These are phyloP conservation scores for Catotricha subobsoleta DNA, from an alignment of 2,888 invertebrate genomes.

Conservation along the genomic window DNA sequence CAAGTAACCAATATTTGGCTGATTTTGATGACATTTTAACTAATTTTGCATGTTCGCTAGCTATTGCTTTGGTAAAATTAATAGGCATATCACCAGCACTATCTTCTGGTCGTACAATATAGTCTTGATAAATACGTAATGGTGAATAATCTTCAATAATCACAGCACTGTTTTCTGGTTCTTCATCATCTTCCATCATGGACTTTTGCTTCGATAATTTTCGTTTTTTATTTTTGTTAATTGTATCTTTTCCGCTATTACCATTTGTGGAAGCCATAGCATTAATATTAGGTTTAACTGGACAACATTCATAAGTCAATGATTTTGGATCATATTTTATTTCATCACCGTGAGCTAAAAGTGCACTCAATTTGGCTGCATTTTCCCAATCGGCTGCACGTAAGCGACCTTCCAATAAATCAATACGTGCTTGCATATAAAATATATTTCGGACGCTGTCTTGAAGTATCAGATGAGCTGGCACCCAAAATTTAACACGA, in stretches of 20 bases:
- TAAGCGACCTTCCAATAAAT: conserved; percentile 54
- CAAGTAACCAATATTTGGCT: conserved; percentile 67
- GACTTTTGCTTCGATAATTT: conserved; percentile 25
- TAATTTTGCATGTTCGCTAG: conserved; percentile 26
- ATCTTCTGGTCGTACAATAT: conserved; percentile 19
- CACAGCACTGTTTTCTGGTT: conserved; percentile 5
- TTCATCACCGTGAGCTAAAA: conserved; percentile 46
- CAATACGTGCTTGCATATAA: conserved; percentile 65
- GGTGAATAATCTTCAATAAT: conserved; percentile 17
- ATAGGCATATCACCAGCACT: conserved; percentile 17
- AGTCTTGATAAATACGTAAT: conserved; percentile 23
- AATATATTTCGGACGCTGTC: conserved; percentile 69
- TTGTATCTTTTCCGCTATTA: conserved; percentile 1
- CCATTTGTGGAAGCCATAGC: not conserved
- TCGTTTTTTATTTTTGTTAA: conserved; percentile 21
- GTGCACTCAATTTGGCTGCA: conserved; percentile 52
- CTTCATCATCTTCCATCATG: conserved; percentile 19
- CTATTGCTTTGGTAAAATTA: conserved; percentile 24
- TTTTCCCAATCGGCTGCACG: conserved; percentile 50
- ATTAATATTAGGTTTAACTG: conserved; percentile 10
- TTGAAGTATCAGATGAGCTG: conserved; percentile 69
- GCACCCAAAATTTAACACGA: conserved; percentile 45
- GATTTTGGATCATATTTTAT: conserved; percentile 23
- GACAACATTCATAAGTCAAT: conserved; percentile 22
- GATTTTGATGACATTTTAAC: conserved; percentile 50